Evolutionary conservation across 2,797 vertebrate species (phyloP).

Genomic region (Schizopygopsis pylzovi): DNA sequence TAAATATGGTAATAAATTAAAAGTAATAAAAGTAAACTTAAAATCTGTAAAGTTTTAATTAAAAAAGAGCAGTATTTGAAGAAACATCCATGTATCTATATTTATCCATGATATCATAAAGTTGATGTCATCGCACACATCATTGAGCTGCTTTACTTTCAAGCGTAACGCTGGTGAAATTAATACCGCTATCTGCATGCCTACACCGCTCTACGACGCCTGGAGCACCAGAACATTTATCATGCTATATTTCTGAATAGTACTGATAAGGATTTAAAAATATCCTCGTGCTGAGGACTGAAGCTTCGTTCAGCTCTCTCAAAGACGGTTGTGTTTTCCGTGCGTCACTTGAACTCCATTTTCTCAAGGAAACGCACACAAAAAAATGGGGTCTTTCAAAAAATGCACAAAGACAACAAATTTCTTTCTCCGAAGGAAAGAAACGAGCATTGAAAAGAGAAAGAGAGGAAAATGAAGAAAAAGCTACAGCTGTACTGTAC

Average conservation of each 20-base stretch:
- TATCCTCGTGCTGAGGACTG: background rate
- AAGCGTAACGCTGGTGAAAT: slow-evolving; percentile 33
- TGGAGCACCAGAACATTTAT: slow-evolving; percentile 15
- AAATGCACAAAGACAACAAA: slow-evolving; percentile 54
- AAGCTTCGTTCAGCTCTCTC: background rate
- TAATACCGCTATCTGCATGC: slow-evolving; percentile 38
- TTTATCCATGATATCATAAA: background rate
- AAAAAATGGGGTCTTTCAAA: slow-evolving; percentile 50
- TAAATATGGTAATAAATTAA: background rate
- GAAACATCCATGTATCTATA: background rate
- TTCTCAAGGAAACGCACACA: slow-evolving; percentile 14
- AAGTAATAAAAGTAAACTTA: background rate
- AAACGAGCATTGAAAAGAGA: slow-evolving; percentile 44
- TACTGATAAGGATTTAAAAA: slow-evolving; percentile 39
- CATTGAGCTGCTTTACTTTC: slow-evolving; percentile 21
- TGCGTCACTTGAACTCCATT: slow-evolving; percentile 12
- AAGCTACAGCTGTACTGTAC: slow-evolving; percentile 59
- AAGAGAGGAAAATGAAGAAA: slow-evolving; percentile 27
- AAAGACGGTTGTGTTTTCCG: background rate
- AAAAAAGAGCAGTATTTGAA: background rate
- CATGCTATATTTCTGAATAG: slow-evolving; percentile 25
- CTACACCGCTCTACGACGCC: slow-evolving; percentile 23
- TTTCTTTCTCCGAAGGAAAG: slow-evolving; percentile 46
- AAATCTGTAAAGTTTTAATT: background rate
- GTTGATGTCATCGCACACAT: slow-evolving; percentile 39